A percentile compares a stretch with the other conserved stretches of the same genome.
Evolutionary conservation across 2,113 vertebrate species (phyloP).

Genomic region (Oreochromis spilurus): DNA sequence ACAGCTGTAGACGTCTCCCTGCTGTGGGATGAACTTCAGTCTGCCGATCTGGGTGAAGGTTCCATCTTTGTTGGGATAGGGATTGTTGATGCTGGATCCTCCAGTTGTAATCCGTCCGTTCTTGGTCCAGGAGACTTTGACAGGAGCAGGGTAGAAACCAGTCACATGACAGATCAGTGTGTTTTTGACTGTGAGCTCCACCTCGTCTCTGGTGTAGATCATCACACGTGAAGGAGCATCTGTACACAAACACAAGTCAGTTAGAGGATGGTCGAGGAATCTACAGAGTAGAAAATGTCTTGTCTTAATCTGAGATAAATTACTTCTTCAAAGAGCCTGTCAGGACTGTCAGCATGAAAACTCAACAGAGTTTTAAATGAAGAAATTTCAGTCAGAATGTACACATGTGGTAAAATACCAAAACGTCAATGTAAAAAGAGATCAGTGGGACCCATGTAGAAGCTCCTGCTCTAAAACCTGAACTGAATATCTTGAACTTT

Average conservation of each 20-base stretch:
- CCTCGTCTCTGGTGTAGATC: background rate
- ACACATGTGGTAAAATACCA: too few species aligned
- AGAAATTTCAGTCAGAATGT: too few species aligned
- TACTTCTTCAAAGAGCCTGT: too few species aligned
- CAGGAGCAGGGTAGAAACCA: slow-evolving; percentile 69
- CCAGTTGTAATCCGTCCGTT: slow-evolving; percentile 58
- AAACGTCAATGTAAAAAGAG: too few species aligned
- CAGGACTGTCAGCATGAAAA: too few species aligned
- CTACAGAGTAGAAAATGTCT: too few species aligned
- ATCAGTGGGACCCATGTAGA: too few species aligned
- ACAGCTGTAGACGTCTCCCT: slow-evolving; percentile 61
- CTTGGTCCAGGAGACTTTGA: slow-evolving; percentile 69
- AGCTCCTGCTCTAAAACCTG: too few species aligned
- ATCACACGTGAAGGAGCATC: slow-evolving; percentile 47
- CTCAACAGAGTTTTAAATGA: too few species aligned
- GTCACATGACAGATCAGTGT: slow-evolving; percentile 68
- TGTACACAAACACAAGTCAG: background rate
- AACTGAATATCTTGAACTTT: too few species aligned
- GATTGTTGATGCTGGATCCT: slow-evolving; percentile 34
- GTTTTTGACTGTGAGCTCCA: slow-evolving; percentile 51
- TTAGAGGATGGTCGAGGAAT: too few species aligned
- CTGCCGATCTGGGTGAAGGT: slow-evolving; percentile 69
- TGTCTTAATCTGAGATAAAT: too few species aligned
- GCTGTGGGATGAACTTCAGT: slow-evolving; percentile 59
- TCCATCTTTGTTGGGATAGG: slow-evolving; percentile 47